Evolutionary conservation across 2,113 vertebrate species (phyloP), one percentile per base, ranked within the genome.

Genomic region (Vidua macroura): DNA sequence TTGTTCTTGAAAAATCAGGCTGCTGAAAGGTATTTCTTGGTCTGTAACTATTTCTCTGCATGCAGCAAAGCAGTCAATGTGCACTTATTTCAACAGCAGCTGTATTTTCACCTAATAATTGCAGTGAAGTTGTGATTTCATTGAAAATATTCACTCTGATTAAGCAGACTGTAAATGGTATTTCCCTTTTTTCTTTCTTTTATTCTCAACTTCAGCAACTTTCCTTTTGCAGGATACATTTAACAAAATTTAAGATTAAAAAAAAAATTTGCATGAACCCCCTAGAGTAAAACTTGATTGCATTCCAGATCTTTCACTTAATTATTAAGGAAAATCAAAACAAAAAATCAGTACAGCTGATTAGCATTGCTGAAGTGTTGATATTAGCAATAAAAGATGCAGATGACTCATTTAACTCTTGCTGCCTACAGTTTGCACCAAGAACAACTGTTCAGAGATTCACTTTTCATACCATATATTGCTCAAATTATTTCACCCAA

Each of bases 261-360:
- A 74, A 88, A 78, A 78, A 66, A 55, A 98, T 96, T 97, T 98
- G 88, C 96, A 97, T 98, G 95, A 98, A 96, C 96, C 96, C 98
- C 97, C 96, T 97, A 94, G 94, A 88, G 98, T 82, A 97, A 92
- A 97, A 96, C 95, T 95, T 98, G 98, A 98, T 98, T 98, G 96
- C 97, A 97, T 97, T 96, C 94, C 94, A 96, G 78, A 97, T 97
- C 95, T 96, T 97, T 98, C 93, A 96, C 97, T 96, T 98, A 98
- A 98, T 98, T 97, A 98, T 97, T 96, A 97, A 79, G 95, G 91
- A 97, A 97, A 98, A 98, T 98, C 96, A 97, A 98, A 98, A 97
- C 97, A 98, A 96, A 98, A 98, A 98, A 98, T 98, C 97, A 98
- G 97, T 90, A 84, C 24, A 90, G 86, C 97, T 98, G 97, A 98